Percentiles rank a stretch among this genome's conserved stretches.
Evolutionary conservation across 2,888 invertebrate species (phyloP).

Genomic region (Anticlea derivata): DNA sequence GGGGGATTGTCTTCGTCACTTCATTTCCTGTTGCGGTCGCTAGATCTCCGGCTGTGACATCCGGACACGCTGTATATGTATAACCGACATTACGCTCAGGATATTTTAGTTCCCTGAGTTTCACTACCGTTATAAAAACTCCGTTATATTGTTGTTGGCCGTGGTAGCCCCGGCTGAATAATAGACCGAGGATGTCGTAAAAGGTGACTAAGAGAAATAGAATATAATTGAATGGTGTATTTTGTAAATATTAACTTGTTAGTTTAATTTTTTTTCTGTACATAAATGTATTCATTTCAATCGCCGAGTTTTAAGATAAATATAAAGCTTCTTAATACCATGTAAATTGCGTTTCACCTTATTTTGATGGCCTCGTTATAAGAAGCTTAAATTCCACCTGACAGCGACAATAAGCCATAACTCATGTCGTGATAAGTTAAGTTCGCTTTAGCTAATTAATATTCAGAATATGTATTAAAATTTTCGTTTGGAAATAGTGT

Average conservation of each 20-base stretch:
- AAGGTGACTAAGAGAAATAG: too few relatives aligned
- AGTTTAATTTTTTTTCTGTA: too few relatives aligned
- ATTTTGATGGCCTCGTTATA: slow-evolving; percentile 1
- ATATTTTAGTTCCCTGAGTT: too few relatives aligned
- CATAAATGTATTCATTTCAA: slow-evolving; percentile 1
- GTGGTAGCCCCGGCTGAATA: too few relatives aligned
- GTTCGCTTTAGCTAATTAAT: slow-evolving; percentile 6
- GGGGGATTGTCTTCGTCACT: slow-evolving; percentile 15
- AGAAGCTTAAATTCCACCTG: slow-evolving; percentile 7
- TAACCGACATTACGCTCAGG: slow-evolving; percentile 10
- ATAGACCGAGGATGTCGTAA: too few relatives aligned
- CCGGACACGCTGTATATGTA: slow-evolving; percentile 25
- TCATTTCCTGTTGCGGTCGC: slow-evolving; percentile 24
- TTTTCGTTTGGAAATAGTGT: too few relatives aligned
- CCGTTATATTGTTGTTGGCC: too few relatives aligned
- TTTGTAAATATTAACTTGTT: too few relatives aligned
- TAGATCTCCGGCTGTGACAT: slow-evolving; percentile 26
- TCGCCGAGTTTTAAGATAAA: too few relatives aligned
- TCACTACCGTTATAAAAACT: too few relatives aligned
- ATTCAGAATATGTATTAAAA: too few relatives aligned
- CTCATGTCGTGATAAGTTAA: background rate
- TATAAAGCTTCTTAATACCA: slow-evolving; percentile 1
- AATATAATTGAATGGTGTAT: too few relatives aligned
- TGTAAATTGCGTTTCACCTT: background rate
- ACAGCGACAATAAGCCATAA: slow-evolving; percentile 4